A percentile compares a stretch with the other conserved stretches of the same genome.
Evolutionary conservation across 1,140 invertebrate genomes (phyloP).

Genomic region (Hetaerina americana): DNA sequence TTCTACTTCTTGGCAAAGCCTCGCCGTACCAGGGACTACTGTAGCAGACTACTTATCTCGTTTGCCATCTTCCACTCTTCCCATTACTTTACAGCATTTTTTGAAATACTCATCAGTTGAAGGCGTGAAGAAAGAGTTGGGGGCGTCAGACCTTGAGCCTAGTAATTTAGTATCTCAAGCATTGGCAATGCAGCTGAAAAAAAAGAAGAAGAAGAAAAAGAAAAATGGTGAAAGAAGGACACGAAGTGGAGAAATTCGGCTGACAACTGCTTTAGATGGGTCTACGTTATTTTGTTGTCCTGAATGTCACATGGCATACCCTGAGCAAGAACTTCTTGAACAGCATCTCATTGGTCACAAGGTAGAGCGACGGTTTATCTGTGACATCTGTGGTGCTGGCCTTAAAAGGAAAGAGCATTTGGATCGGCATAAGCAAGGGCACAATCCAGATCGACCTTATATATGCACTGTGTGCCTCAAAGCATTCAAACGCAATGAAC

Average conservation of each 20-base stretch:
- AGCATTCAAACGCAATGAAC: constrained; percentile 74
- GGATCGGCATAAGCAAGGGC: constrained; percentile 25
- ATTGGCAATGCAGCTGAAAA: constrained; percentile 25
- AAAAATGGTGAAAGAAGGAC: constrained; percentile 19
- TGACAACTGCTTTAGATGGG: constrained; percentile 29
- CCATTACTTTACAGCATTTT: constrained; percentile 30
- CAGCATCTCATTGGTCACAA: constrained; percentile 33
- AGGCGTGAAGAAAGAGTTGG: constrained; percentile 27
- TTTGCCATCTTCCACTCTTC: constrained; percentile 28
- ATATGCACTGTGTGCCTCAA: constrained; percentile 72
- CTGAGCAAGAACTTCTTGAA: constrained; percentile 28
- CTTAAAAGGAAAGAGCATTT: constrained; percentile 27
- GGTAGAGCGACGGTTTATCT: constrained; percentile 18
- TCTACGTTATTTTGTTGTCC: constrained; percentile 32
- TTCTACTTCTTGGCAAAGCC: neutral
- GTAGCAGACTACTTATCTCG: constrained; percentile 33
- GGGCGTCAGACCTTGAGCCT: constrained; percentile 23
- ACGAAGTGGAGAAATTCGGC: constrained; percentile 33
- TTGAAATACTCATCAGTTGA: constrained; percentile 28
- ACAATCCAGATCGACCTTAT: constrained; percentile 34
- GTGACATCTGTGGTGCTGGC: constrained; percentile 22
- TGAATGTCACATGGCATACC: constrained; percentile 31
- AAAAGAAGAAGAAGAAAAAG: constrained; percentile 31
- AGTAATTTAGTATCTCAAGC: constrained; percentile 20
- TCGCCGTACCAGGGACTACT: constrained; percentile 1